Evolutionary conservation across 2,113 vertebrate genomes (phyloP).

Genomic region (Gymnogyps californianus): DNA sequence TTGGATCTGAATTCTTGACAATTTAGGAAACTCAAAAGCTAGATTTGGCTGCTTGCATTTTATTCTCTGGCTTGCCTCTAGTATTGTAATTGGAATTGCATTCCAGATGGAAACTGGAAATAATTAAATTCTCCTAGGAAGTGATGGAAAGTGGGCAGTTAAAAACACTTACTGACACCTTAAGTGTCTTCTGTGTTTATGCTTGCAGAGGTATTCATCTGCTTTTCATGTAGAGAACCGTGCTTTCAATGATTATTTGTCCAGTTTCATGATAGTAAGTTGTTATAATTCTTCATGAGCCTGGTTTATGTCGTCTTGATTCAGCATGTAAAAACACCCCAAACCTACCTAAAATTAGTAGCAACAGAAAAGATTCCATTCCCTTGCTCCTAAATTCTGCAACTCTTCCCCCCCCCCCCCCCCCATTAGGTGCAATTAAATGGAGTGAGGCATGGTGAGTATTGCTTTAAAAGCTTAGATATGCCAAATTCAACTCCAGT

Average conservation of each 20-base stretch:
- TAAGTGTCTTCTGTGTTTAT: background rate
- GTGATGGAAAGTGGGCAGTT: background rate
- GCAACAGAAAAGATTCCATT: background rate
- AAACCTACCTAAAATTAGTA: background rate
- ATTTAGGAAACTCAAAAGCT: background rate
- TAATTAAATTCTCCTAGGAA: background rate
- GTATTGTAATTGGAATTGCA: background rate
- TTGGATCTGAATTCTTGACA: background rate
- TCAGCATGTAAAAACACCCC: background rate
- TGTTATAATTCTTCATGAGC: background rate
- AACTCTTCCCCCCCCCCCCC: accelerated
- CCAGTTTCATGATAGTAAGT: background rate
- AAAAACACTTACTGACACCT: background rate
- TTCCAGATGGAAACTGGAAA: background rate
- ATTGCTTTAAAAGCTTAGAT: background rate
- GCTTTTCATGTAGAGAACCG: background rate
- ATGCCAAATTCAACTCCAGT: background rate
- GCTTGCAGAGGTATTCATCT: background rate
- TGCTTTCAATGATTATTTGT: background rate
- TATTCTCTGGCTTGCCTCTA: background rate
- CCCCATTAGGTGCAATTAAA: accelerated
- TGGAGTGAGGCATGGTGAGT: background rate
- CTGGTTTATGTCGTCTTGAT: background rate
- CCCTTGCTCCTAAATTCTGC: background rate
- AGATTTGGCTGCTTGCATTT: background rate